A percentile compares a stretch with the other conserved stretches of the same genome.
These are phyloP conservation scores for Mesembrinibis cayennensis DNA, from an alignment of 2,113 vertebrate genomes.

Conservation along the genomic window DNA sequence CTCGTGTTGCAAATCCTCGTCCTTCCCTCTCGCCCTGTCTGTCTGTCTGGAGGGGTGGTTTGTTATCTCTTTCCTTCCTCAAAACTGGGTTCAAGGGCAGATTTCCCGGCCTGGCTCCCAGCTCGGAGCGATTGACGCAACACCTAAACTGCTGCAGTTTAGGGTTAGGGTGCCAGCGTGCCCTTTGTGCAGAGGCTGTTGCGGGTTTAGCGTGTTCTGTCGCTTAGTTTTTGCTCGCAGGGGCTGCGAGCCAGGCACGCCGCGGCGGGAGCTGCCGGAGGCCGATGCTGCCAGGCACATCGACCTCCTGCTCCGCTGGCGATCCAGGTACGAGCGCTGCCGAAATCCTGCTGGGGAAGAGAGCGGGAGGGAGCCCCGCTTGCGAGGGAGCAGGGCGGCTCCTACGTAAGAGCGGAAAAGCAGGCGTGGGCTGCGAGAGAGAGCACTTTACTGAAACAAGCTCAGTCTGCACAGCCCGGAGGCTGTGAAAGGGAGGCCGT, in stretches of 20 bases:
- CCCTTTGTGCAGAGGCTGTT: background rate
- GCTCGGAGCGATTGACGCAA: fast-evolving
- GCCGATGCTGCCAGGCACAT: background rate
- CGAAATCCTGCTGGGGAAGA: background rate
- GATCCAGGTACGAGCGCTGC: background rate
- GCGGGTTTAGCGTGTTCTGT: background rate
- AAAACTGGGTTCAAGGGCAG: background rate
- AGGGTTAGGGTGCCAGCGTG: background rate
- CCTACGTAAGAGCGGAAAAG: background rate
- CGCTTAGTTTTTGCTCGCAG: background rate
- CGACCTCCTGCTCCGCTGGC: background rate
- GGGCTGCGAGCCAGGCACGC: background rate
- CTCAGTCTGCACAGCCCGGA: background rate
- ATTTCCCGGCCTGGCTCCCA: background rate
- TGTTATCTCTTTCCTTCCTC: background rate
- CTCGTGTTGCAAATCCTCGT: background rate
- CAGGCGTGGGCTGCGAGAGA: background rate
- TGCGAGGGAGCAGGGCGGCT: background rate
- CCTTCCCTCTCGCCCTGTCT: background rate
- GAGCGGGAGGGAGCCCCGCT: background rate
- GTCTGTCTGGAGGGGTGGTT: background rate
- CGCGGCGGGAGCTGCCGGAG: fast-evolving
- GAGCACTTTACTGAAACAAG: background rate
- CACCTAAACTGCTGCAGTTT: background rate
- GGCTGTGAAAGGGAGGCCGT: fast-evolving